Evolutionary conservation across 1,140 invertebrate species (phyloP).

Genomic region (Wiebesia pumilae): DNA sequence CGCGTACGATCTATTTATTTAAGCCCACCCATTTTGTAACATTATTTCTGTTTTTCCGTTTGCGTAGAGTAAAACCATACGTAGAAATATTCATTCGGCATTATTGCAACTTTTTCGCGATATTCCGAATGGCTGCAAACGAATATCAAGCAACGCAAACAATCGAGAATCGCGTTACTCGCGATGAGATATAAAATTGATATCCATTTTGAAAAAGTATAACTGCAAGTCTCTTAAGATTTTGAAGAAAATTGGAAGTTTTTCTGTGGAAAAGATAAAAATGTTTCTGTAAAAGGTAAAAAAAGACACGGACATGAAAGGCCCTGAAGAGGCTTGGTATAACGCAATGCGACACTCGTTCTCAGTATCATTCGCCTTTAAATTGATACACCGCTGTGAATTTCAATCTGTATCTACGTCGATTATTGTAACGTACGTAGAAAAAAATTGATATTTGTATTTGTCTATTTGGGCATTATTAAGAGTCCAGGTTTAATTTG

Average conservation of each 20-base stretch:
- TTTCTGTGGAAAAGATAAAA: neutral
- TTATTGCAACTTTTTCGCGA: neutral
- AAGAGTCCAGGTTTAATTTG: neutral
- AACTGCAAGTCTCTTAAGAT: neutral
- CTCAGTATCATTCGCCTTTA: neutral
- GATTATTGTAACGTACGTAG: neutral
- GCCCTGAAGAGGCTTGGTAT: neutral
- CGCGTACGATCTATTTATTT: neutral
- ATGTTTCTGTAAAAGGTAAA: neutral
- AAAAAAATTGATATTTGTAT: neutral
- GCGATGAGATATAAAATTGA: neutral
- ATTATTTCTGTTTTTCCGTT: neutral
- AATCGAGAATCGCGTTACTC: neutral
- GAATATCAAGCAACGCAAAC: neutral
- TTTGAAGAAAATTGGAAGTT: neutral
- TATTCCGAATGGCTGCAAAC: neutral
- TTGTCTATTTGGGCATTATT: neutral
- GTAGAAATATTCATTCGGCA: neutral
- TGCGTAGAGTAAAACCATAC: neutral
- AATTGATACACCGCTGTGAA: neutral
- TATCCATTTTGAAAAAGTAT: neutral
- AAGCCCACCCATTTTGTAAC: neutral
- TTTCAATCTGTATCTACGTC: neutral
- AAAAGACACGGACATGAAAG: neutral
- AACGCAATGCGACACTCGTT: conserved; percentile 15